Conservation (phyloP, 2,797 vertebrate species). For the Periparus ater region DNA sequence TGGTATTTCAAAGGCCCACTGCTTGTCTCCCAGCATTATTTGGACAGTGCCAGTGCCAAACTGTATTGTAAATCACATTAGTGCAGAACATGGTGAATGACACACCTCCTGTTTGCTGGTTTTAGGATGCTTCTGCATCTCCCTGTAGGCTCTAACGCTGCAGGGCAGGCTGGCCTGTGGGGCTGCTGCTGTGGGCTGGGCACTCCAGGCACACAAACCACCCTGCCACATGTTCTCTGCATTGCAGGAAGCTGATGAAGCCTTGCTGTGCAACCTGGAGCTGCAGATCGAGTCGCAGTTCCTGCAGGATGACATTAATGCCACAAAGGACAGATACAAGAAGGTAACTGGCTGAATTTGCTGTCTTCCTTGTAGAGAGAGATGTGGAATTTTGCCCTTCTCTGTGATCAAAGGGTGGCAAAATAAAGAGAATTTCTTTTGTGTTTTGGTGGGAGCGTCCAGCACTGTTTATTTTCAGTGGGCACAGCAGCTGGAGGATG, state of each 20-base stretch:
- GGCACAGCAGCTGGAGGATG: neutral
- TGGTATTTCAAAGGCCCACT: neutral
- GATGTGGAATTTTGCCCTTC: neutral
- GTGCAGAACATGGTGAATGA: neutral
- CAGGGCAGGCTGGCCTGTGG: neutral
- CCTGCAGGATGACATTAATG: constrained; percentile 91
- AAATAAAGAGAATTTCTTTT: neutral
- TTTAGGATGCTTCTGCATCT: neutral
- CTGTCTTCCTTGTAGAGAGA: neutral
- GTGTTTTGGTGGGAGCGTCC: neutral
- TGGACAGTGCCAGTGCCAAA: neutral
- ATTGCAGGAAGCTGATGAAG: constrained; percentile 88
- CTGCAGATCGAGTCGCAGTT: constrained; percentile 93
- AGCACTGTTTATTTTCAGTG: neutral
- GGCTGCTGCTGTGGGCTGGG: neutral
- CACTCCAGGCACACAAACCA: neutral
- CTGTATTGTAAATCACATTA: neutral
- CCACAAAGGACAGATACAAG: constrained; percentile 91
- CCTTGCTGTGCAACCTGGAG: constrained; percentile 88
- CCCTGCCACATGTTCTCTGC: neutral
- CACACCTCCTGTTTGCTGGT: neutral
- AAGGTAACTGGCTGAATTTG: constrained; percentile 80
- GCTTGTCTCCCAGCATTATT: neutral
- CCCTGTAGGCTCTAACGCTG: neutral
- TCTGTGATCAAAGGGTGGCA: neutral